Evolutionary conservation across 2,888 invertebrate species (phyloP).

Genomic region (Trichacis sp.): DNA sequence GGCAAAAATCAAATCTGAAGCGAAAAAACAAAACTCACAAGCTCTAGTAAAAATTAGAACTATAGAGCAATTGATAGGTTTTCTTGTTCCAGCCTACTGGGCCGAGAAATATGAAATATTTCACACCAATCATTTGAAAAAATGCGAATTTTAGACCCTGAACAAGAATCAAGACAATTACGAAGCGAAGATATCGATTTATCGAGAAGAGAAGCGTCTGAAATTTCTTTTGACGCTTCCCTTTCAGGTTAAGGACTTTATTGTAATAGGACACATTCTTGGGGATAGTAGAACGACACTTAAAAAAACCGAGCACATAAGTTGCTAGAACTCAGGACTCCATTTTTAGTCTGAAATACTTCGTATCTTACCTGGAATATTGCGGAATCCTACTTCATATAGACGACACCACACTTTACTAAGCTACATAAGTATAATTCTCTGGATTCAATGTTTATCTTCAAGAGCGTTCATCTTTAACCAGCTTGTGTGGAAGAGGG

Average conservation of each 20-base stretch:
- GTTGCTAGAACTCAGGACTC: constrained; percentile 5
- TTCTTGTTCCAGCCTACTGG: background rate
- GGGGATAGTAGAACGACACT: constrained; percentile 11
- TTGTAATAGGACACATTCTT: background rate
- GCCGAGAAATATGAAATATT: background rate
- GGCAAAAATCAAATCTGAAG: no score
- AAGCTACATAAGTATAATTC: no score
- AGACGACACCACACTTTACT: no score
- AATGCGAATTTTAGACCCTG: background rate
- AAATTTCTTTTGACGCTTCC: constrained; percentile 29
- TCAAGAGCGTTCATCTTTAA: background rate
- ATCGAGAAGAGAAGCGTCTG: background rate
- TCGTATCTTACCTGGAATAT: background rate
- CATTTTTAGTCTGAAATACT: background rate
- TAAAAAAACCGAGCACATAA: constrained; percentile 8
- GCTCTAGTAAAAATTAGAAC: no score
- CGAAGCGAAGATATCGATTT: background rate
- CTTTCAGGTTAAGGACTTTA: constrained; percentile 3
- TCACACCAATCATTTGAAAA: background rate
- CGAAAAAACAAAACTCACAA: no score
- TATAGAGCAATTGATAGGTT: no score
- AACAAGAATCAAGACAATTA: background rate
- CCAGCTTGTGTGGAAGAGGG: background rate
- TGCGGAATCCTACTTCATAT: constrained; percentile 3
- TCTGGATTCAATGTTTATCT: constrained; percentile 9